These are phyloP conservation scores for Phataginus tetradactyla DNA, from an alignment of 2,797 vertebrate species.

Conservation along the genomic window DNA sequence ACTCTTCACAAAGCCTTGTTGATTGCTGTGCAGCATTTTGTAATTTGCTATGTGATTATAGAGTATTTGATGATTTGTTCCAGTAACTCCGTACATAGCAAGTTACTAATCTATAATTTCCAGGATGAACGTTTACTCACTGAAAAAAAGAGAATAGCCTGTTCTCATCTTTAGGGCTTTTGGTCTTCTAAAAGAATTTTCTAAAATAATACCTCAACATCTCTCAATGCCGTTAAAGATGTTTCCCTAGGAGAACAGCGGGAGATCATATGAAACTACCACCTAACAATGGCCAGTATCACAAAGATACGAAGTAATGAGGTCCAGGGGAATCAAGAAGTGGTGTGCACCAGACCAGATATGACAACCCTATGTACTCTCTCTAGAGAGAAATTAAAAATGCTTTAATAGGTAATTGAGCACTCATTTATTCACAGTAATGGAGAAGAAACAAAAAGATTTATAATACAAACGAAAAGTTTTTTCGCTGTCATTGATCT, in stretches of 20 bases:
- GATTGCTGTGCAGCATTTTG: conserved; percentile 6
- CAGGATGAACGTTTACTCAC: background rate
- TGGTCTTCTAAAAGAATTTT: conserved; percentile 25
- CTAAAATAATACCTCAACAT: background rate
- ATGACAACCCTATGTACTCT: background rate
- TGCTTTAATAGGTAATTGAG: background rate
- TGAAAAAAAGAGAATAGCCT: background rate
- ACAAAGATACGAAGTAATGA: background rate
- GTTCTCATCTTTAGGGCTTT: conserved; percentile 26
- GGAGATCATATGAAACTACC: too few species aligned
- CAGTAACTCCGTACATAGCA: background rate
- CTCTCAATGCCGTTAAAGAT: background rate
- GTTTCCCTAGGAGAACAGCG: background rate
- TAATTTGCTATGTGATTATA: conserved; percentile 33
- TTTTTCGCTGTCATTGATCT: background rate
- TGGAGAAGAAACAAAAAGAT: background rate
- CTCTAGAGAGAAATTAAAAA: background rate
- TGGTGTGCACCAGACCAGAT: background rate
- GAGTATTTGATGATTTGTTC: conserved; percentile 39
- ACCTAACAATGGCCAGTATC: background rate
- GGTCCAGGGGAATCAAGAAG: background rate
- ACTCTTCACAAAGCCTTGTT: conserved; percentile 27
- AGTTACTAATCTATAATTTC: conserved; percentile 63
- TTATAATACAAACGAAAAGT: background rate
- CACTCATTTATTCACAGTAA: background rate